Conservation (phyloP, 2,113 vertebrate genomes). For the Carettochelys insculpta region DNA sequence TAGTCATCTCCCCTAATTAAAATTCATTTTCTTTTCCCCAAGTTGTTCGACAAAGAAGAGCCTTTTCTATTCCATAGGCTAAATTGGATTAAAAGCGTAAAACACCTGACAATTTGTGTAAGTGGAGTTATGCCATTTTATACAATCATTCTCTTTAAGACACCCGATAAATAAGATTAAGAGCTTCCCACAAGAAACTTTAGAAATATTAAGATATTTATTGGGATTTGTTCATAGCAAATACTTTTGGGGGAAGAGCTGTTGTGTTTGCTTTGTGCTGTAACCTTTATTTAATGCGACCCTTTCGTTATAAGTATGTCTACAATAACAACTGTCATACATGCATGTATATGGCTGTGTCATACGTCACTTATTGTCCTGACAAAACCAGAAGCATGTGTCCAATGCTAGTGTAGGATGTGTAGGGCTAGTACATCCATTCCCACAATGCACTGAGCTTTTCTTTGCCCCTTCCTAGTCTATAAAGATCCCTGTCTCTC, state of each 20-base stretch:
- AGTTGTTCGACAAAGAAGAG: slow-evolving; percentile 50
- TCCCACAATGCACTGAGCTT: not conserved
- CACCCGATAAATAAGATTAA: slow-evolving; percentile 14
- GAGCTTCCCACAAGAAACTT: slow-evolving; percentile 1
- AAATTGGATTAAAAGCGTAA: slow-evolving; percentile 51
- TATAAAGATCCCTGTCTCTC: not conserved
- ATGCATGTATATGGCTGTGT: not conserved
- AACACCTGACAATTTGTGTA: slow-evolving; percentile 31
- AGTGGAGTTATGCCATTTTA: slow-evolving; percentile 25
- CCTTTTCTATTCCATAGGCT: not conserved
- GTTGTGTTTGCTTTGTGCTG: not conserved
- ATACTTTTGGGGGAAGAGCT: not conserved
- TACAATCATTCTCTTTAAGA: slow-evolving; percentile 41
- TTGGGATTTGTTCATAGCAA: not conserved
- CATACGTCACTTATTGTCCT: not conserved
- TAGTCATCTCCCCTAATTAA: slow-evolving; percentile 58
- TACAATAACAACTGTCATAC: not conserved
- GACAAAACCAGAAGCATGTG: not conserved
- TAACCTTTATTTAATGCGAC: not conserved
- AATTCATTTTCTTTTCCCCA: slow-evolving; percentile 58
- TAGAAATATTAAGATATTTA: not conserved
- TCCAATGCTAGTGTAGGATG: not conserved
- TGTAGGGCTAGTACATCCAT: not conserved
- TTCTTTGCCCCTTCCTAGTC: not conserved
- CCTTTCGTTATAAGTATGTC: not conserved